A percentile compares a stretch with the other conserved stretches of the same genome.
Evolutionary conservation across 1,140 invertebrate species (phyloP).

Genomic region (Octopus bimaculoides): DNA sequence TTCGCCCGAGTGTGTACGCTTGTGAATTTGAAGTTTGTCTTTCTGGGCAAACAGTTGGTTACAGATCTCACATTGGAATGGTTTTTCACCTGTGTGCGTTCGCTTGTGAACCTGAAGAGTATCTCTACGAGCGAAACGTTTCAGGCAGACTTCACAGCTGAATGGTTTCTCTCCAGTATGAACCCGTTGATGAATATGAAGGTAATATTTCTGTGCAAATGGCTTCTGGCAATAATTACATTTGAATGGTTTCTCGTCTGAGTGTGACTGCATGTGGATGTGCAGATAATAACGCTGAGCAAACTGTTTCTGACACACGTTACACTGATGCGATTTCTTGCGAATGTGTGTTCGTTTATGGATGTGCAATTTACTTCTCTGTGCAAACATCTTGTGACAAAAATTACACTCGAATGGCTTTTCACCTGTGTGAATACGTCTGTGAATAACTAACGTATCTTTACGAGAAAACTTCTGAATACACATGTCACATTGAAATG

Average conservation of each 20-base stretch:
- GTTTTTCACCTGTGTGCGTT: slow-evolving; percentile 56
- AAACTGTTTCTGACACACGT: too few relatives aligned
- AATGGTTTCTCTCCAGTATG: slow-evolving; percentile 32
- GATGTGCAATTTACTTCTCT: too few relatives aligned
- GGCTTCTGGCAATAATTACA: slow-evolving; percentile 59
- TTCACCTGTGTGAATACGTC: too few relatives aligned
- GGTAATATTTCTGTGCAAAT: slow-evolving; percentile 11
- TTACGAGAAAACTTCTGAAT: too few relatives aligned
- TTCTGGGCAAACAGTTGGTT: slow-evolving; percentile 55
- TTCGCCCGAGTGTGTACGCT: slow-evolving; percentile 15
- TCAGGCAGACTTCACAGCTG: slow-evolving; percentile 68
- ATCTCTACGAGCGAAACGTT: slow-evolving; percentile 54
- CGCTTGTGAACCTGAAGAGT: slow-evolving; percentile 51
- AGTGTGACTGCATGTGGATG: neutral
- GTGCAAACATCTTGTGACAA: too few relatives aligned
- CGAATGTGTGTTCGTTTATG: too few relatives aligned
- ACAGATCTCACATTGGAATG: slow-evolving; percentile 52
- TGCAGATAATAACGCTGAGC: too few relatives aligned
- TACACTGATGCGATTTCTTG: too few relatives aligned
- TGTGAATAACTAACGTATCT: too few relatives aligned
- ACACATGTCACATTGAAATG: too few relatives aligned
- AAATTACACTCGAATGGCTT: too few relatives aligned
- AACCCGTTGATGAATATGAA: slow-evolving; percentile 48
- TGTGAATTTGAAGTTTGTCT: slow-evolving; percentile 53
- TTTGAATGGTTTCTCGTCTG: slow-evolving; percentile 52